phyloP scores from a whole-genome alignment of 2,797 vertebrate genomes.

The Potorous gilbertii region DNA sequence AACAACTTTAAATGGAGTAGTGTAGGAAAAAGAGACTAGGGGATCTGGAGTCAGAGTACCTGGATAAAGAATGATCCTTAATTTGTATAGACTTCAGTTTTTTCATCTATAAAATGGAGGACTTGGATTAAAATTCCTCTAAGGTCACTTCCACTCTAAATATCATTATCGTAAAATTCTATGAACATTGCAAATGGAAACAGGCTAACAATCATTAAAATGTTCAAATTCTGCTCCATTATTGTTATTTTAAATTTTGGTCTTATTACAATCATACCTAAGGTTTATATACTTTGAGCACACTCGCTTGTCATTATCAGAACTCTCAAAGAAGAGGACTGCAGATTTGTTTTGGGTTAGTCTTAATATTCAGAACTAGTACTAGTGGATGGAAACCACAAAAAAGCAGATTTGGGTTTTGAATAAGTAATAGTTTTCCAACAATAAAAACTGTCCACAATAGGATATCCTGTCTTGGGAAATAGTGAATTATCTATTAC shows the following conservation, averaged over 20 bases:
- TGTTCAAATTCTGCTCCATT: not conserved
- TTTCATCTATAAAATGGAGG: not conserved
- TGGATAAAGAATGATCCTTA: not conserved
- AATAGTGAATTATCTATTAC: not conserved
- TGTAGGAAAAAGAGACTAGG: not conserved
- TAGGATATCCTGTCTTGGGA: not conserved
- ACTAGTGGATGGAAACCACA: not conserved
- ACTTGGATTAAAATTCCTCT: not conserved
- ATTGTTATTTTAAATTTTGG: not conserved
- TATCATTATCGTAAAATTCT: not conserved
- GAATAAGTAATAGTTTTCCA: not conserved
- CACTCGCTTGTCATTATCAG: not conserved
- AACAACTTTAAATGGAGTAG: not conserved
- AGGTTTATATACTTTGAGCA: not conserved
- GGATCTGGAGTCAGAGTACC: not conserved
- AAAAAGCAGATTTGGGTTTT: not conserved
- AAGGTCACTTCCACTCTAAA: not conserved
- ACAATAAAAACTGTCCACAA: not conserved
- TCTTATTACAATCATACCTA: not conserved
- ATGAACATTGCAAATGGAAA: not conserved
- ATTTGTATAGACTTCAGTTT: not conserved
- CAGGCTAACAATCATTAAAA: not conserved
- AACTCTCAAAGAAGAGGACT: not conserved
- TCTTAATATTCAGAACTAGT: not conserved
- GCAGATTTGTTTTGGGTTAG: not conserved